A percentile compares a stretch with the other conserved stretches of the same genome.
These are phyloP conservation scores for Fragum whitleyi DNA, from an alignment of 2,888 invertebrate genomes.

Conservation along the genomic window DNA sequence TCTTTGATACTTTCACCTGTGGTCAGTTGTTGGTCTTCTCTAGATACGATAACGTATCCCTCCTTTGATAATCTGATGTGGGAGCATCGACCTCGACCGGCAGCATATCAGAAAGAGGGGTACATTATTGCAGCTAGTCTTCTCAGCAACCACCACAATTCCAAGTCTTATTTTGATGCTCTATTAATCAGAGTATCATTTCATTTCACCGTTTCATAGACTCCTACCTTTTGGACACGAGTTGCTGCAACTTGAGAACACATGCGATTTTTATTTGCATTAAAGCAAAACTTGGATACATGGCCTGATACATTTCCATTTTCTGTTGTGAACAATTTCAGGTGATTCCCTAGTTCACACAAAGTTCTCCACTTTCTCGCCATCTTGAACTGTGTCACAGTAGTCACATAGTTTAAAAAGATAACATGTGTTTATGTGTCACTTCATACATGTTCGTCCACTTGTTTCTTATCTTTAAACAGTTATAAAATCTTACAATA, in stretches of 20 bases:
- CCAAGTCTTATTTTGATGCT: too few relatives aligned
- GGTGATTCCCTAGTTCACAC: not conserved
- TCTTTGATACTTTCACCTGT: too few relatives aligned
- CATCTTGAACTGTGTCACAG: slow-evolving; percentile 3
- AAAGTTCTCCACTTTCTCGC: slow-evolving; percentile 16
- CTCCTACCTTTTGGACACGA: not conserved
- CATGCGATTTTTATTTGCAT: not conserved
- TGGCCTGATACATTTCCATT: not conserved
- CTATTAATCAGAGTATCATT: too few relatives aligned
- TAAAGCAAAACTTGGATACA: not conserved
- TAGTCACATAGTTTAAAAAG: not conserved
- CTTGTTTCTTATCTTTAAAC: not conserved
- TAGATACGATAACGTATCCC: too few relatives aligned
- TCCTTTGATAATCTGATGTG: too few relatives aligned
- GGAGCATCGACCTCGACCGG: too few relatives aligned
- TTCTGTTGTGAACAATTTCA: not conserved
- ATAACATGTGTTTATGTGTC: not conserved
- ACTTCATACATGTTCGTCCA: not conserved
- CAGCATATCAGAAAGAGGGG: too few relatives aligned
- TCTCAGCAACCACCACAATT: too few relatives aligned
- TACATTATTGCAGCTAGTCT: too few relatives aligned
- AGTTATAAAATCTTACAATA: not conserved
- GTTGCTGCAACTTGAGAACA: slow-evolving; percentile 8
- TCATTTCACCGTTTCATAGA: too few relatives aligned
- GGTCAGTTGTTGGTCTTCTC: too few relatives aligned